phyloP scores from a whole-genome alignment of 53 echinoderm and acorn worm species.

The Paracentrotus lividus region DNA sequence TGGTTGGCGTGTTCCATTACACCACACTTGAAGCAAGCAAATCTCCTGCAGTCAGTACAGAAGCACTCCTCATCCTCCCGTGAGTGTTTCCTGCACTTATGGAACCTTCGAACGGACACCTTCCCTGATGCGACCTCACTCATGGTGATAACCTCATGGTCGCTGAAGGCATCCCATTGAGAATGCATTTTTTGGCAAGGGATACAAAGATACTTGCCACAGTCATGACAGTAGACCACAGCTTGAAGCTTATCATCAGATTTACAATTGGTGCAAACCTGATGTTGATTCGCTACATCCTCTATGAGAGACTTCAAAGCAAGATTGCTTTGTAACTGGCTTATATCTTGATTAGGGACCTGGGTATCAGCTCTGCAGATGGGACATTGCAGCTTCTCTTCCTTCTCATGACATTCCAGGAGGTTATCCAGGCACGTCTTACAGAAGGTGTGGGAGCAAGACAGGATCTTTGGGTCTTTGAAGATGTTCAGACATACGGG shows the following conservation, averaged over 20 bases:
- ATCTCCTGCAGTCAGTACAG: neutral
- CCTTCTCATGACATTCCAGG: neutral
- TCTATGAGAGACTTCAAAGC: neutral
- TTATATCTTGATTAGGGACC: neutral
- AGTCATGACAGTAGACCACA: conserved; percentile 7
- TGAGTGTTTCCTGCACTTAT: no score
- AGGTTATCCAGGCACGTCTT: conserved; percentile 2
- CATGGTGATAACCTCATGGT: neutral
- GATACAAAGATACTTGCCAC: neutral
- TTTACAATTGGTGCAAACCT: conserved; percentile 1
- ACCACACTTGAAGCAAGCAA: conserved; percentile 18
- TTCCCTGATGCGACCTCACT: no score
- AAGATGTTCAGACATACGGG: no score
- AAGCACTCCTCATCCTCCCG: conserved; percentile 14
- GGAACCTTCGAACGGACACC: no score
- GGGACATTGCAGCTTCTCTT: no score
- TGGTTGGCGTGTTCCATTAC: neutral
- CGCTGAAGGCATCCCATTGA: neutral
- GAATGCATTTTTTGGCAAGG: neutral
- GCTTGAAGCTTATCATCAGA: neutral
- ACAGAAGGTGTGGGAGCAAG: no score
- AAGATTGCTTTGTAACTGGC: neutral
- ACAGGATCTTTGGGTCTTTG: no score
- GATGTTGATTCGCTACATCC: neutral
- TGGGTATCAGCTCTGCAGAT: neutral